Percentiles rank a stretch among this genome's conserved stretches.
Conservation (phyloP, 2,888 invertebrate genomes). For the Tenthredo livida region DNA sequence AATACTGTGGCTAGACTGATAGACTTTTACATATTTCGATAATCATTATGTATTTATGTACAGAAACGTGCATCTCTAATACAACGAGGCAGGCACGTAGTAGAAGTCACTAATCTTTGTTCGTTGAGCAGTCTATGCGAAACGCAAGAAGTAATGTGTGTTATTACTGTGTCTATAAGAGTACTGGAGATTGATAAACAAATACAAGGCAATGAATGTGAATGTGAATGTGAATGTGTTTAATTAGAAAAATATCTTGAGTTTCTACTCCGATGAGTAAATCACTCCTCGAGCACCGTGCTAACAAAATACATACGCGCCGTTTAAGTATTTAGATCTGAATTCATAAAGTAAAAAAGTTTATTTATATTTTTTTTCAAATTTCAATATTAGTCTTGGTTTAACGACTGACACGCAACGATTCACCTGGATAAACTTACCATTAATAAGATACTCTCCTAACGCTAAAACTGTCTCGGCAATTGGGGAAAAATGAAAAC, state of each 20-base stretch:
- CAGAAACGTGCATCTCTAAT: conserved; percentile 37
- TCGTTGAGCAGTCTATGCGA: conserved; percentile 12
- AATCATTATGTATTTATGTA: conserved; percentile 35
- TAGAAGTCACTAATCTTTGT: conserved; percentile 24
- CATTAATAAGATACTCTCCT: not conserved
- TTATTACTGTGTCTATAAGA: conserved; percentile 1
- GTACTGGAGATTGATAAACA: conserved; percentile 38
- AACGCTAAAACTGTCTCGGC: conserved; percentile 37
- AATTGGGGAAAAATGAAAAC: not conserved
- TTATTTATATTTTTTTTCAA: not conserved
- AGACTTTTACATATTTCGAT: conserved; percentile 28
- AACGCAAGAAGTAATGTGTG: not conserved
- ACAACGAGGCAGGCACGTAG: conserved; percentile 20
- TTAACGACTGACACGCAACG: not conserved
- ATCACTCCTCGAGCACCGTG: conserved; percentile 45
- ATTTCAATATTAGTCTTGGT: not conserved
- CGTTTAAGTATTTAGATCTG: not conserved
- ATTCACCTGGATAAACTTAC: conserved; percentile 8
- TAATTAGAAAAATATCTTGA: not conserved
- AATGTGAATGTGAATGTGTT: not conserved
- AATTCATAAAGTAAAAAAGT: not conserved
- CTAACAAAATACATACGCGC: not conserved
- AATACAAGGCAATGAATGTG: conserved; percentile 10
- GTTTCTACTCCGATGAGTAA: not conserved
- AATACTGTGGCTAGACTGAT: conserved; percentile 35